phyloP scores from a whole-genome alignment of 2,113 vertebrate genomes.

The Dromiciops gliroides region DNA sequence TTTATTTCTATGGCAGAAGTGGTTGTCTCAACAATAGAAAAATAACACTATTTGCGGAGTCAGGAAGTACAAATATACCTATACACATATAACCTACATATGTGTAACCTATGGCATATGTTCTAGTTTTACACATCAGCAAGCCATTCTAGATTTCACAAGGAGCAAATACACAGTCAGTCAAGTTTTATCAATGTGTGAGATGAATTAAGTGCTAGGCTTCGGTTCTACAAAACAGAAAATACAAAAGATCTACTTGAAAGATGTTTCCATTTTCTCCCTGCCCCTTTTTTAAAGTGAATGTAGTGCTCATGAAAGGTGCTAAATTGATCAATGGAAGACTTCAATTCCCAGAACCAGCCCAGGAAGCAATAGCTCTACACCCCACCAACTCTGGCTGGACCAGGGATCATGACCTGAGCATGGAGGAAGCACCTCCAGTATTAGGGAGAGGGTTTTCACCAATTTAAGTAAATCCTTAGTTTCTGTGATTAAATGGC shows the following conservation, averaged over 20 bases:
- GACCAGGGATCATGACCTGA: not conserved
- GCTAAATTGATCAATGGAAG: constrained; percentile 16
- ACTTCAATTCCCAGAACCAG: not conserved
- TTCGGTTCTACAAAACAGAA: constrained; percentile 53
- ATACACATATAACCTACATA: constrained; percentile 68
- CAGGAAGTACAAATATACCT: constrained; percentile 81
- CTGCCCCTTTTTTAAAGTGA: not conserved
- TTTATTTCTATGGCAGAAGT: constrained; percentile 83
- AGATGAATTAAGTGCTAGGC: constrained; percentile 65
- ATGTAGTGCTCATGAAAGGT: constrained; percentile 50
- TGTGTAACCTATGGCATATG: constrained; percentile 64
- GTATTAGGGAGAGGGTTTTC: constrained; percentile 22
- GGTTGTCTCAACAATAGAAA: constrained; percentile 85
- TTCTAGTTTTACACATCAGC: constrained; percentile 69
- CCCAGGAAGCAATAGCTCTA: not conserved
- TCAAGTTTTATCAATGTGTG: constrained; percentile 53
- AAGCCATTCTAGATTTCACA: constrained; percentile 72
- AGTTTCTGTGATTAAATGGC: constrained; percentile 28
- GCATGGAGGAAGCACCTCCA: constrained; percentile 22
- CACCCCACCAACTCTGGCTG: not conserved
- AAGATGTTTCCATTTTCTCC: constrained; percentile 5
- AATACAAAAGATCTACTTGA: constrained; percentile 60
- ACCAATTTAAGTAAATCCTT: constrained; percentile 4
- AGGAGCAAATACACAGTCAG: constrained; percentile 59
- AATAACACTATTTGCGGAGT: constrained; percentile 84